Evolutionary conservation across 2,113 vertebrate genomes (phyloP).

Genomic region (Elachura formosa): DNA sequence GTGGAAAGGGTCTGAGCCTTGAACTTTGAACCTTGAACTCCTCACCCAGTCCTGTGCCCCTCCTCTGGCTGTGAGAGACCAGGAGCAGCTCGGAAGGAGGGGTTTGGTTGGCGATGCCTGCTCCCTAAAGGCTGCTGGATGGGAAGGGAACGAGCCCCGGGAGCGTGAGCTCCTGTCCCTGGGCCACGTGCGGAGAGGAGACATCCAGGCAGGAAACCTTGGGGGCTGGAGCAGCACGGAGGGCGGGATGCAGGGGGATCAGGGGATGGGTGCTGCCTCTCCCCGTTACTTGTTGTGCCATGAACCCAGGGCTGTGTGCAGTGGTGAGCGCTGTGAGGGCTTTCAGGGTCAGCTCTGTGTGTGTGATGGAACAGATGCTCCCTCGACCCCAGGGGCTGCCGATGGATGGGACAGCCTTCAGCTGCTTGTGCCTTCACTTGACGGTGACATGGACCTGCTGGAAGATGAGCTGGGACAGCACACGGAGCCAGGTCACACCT

Average conservation of each 20-base stretch:
- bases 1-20: neutral
- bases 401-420: constrained; percentile 11
- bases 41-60: rapidly evolving
- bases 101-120: neutral
- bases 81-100: neutral
- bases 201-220: neutral
- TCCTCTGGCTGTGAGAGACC: neutral
- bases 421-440: neutral
- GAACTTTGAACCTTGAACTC: rapidly evolving
- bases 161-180: neutral
- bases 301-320: neutral
- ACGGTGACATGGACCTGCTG: neutral
- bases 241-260: neutral
- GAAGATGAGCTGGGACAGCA: rapidly evolving
- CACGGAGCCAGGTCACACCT: neutral
- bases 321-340: neutral
- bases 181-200: rapidly evolving
- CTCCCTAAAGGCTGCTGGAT: neutral
- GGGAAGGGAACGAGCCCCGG: neutral
- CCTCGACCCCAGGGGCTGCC: neutral
- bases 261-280: neutral
- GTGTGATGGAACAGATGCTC: neutral
- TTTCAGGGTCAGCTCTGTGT: neutral
- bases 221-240: rapidly evolving
- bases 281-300: neutral